Conservation (phyloP, 2,797 vertebrate species). For the Myotis myotis region DNA sequence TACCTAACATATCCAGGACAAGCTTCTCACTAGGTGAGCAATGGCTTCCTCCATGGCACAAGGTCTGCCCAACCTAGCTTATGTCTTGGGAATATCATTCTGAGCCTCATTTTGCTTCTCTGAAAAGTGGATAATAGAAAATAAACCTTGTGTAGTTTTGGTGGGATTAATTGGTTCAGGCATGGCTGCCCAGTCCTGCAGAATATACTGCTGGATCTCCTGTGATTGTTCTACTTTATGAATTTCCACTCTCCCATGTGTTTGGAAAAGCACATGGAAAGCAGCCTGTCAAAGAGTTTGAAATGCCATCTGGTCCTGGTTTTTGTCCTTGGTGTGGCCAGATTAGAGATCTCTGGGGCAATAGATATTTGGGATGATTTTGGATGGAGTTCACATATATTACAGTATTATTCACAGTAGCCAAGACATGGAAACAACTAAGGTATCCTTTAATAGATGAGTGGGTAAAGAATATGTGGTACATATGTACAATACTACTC, state of each 20-base stretch:
- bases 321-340: neutral
- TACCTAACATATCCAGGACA: neutral
- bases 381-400: neutral
- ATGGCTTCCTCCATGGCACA: neutral
- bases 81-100: neutral
- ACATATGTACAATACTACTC: neutral
- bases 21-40: neutral
- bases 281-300: neutral
- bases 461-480: neutral
- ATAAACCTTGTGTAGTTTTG: neutral
- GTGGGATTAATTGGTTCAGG: neutral
- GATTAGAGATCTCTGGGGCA: neutral
- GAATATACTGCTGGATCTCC: neutral
- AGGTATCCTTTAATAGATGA: neutral
- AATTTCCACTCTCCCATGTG: neutral
- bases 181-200: neutral
- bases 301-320: neutral
- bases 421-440: neutral
- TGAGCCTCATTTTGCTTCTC: neutral
- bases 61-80: neutral
- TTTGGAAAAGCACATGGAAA: neutral
- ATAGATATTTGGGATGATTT: neutral
- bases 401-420: too few relatives aligned
- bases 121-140: neutral
- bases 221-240: neutral